Conservation (phyloP, 2,113 vertebrate species). For the Polypterus bichir region DNA sequence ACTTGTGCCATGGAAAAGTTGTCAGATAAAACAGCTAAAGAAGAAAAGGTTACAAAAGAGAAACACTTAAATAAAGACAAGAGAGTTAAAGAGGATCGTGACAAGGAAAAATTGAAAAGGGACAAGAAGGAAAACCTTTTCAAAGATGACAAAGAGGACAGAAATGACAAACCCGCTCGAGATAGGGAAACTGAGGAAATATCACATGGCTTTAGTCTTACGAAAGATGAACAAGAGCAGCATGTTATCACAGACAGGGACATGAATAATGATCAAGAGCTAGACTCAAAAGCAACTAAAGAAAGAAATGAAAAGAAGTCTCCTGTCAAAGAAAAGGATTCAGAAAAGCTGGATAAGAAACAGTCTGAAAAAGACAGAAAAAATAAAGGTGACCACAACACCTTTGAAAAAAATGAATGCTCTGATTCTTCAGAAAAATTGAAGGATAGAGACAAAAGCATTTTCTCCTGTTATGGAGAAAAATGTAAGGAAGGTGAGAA, state of each 20-base stretch:
- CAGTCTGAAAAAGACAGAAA: conserved; percentile 82
- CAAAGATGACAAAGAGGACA: conserved; percentile 71
- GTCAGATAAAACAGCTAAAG: conserved; percentile 55
- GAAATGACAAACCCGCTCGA: conserved; percentile 31
- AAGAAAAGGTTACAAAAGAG: conserved; percentile 74
- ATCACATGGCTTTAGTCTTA: conserved; percentile 27
- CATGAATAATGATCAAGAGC: conserved; percentile 53
- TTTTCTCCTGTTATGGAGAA: conserved; percentile 53
- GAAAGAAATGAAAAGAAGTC: conserved; percentile 74
- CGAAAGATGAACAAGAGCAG: conserved; percentile 68
- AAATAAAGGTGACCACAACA: conserved; percentile 64
- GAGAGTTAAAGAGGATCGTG: conserved; percentile 69
- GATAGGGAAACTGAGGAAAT: conserved; percentile 41
- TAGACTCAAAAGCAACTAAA: conserved; percentile 61
- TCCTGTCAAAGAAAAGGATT: conserved; percentile 66
- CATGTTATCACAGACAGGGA: conserved; percentile 47
- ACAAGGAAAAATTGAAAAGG: conserved; percentile 68
- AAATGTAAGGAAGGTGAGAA: conserved; percentile 84
- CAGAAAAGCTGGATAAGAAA: conserved; percentile 73
- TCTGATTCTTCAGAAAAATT: conserved; percentile 63
- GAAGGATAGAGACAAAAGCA: conserved; percentile 56
- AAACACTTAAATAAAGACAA: conserved; percentile 71
- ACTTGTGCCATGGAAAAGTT: conserved; percentile 55
- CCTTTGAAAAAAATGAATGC: conserved; percentile 63
- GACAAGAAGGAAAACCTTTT: conserved; percentile 60